phyloP scores from a whole-genome alignment of 1,140 invertebrate species.

The Grapholita molesta region DNA sequence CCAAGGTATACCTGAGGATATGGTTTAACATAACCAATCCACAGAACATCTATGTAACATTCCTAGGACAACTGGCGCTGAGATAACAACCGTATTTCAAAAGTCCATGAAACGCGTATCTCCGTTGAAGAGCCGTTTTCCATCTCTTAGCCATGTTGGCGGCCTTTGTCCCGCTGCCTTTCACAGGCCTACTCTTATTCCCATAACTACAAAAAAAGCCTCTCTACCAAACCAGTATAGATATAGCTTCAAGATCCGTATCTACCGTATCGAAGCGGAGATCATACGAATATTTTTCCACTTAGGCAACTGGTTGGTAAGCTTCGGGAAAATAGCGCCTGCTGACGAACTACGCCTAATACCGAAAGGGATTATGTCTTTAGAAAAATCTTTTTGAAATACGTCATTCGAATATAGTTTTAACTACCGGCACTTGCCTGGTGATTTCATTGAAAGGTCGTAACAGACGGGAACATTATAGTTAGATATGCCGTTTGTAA shows the following conservation, averaged over 20 bases:
- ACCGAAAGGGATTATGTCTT: background rate
- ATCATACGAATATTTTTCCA: no score
- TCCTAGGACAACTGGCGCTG: background rate
- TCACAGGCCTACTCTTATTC: background rate
- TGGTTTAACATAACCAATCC: background rate
- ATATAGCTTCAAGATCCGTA: background rate
- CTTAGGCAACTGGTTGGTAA: background rate
- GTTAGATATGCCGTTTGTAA: background rate
- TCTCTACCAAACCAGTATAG: background rate
- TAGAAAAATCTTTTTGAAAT: background rate
- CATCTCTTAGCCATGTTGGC: background rate
- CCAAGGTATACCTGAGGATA: no score
- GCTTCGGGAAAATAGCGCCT: background rate
- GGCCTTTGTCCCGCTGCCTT: background rate
- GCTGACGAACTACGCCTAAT: background rate
- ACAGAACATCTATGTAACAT: background rate
- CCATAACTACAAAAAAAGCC: no score
- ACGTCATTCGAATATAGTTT: background rate
- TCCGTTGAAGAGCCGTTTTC: background rate
- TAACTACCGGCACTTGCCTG: background rate
- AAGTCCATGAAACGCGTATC: background rate
- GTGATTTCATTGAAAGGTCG: background rate
- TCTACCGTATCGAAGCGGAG: background rate
- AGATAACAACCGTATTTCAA: background rate
- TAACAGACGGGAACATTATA: background rate